These are phyloP conservation scores for Polyommatus icarus DNA, from an alignment of 2,888 invertebrate species.

Conservation along the genomic window DNA sequence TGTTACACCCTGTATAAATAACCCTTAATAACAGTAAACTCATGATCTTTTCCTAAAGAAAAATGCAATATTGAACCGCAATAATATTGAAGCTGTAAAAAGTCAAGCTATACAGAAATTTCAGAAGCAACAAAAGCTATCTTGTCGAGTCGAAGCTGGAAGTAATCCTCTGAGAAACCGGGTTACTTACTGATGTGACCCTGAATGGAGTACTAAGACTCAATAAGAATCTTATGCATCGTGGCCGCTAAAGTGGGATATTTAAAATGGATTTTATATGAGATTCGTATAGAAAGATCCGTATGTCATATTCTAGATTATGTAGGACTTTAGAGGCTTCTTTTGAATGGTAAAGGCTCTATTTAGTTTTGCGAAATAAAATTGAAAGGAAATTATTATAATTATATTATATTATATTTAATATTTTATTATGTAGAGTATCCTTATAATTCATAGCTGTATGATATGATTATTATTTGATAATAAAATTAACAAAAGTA, in stretches of 20 bases:
- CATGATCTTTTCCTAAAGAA: background rate
- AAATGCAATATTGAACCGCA: background rate
- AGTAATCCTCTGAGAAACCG: slow-evolving; percentile 46
- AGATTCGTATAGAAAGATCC: background rate
- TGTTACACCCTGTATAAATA: too few relatives aligned
- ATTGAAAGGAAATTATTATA: background rate
- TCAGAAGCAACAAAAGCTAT: slow-evolving; percentile 55
- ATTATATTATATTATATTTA: too few relatives aligned
- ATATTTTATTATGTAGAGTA: too few relatives aligned
- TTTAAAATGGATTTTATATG: background rate
- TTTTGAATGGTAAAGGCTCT: background rate
- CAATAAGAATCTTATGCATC: slow-evolving; percentile 34
- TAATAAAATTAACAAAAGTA: too few relatives aligned
- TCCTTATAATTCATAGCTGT: too few relatives aligned
- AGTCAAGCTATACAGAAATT: slow-evolving; percentile 53
- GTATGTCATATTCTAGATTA: background rate
- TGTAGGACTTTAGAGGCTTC: background rate
- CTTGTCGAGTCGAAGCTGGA: slow-evolving; percentile 42
- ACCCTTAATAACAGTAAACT: too few relatives aligned
- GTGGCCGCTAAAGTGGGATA: background rate
- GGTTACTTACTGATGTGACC: slow-evolving; percentile 44
- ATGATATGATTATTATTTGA: too few relatives aligned
- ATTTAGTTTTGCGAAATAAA: background rate
- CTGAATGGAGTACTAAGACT: slow-evolving; percentile 38
- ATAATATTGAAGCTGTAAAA: slow-evolving; percentile 44